Conservation (phyloP, 2,797 vertebrate species). For the Gadopsis bispinosus region DNA sequence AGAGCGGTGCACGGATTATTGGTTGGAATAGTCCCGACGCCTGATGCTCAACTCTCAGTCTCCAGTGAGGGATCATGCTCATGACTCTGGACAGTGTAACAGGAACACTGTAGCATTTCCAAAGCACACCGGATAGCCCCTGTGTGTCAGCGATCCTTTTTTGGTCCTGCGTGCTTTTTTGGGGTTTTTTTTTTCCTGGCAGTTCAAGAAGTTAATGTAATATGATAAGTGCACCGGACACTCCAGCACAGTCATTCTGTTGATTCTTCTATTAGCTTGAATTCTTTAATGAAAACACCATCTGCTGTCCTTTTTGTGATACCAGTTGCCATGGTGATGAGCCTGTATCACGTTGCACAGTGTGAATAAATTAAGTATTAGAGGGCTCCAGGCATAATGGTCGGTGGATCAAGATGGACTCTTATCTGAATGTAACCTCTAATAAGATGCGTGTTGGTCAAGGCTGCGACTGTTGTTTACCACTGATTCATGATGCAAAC, state of each 20-base stretch:
- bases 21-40: slow-evolving; percentile 1
- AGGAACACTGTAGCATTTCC: slow-evolving; percentile 28
- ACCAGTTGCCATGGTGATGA: slow-evolving; percentile 68
- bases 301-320: slow-evolving; percentile 69
- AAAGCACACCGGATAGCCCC: slow-evolving; percentile 22
- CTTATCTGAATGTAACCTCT: slow-evolving; percentile 59
- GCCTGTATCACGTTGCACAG: slow-evolving; percentile 65
- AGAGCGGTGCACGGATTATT: slow-evolving; percentile 24
- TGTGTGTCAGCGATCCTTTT: slow-evolving; percentile 4
- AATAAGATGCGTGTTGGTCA: slow-evolving; percentile 48
- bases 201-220: slow-evolving; percentile 71
- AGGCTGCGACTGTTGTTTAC: slow-evolving; percentile 32
- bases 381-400: slow-evolving; percentile 21
- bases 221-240: slow-evolving; percentile 65
- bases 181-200: slow-evolving; percentile 5
- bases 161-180: slow-evolving; percentile 3
- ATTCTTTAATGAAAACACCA: slow-evolving; percentile 84
- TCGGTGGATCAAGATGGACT: slow-evolving; percentile 41
- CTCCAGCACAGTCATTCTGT: slow-evolving; percentile 51
- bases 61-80: slow-evolving; percentile 29
- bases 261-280: slow-evolving; percentile 75
- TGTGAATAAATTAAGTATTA: slow-evolving; percentile 65
- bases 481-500: slow-evolving; percentile 36
- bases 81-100: slow-evolving; percentile 18
- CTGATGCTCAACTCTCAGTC: slow-evolving; percentile 15